These are phyloP conservation scores for Sminthurides aquaticus DNA, from an alignment of 2,888 invertebrate species.

Conservation along the genomic window DNA sequence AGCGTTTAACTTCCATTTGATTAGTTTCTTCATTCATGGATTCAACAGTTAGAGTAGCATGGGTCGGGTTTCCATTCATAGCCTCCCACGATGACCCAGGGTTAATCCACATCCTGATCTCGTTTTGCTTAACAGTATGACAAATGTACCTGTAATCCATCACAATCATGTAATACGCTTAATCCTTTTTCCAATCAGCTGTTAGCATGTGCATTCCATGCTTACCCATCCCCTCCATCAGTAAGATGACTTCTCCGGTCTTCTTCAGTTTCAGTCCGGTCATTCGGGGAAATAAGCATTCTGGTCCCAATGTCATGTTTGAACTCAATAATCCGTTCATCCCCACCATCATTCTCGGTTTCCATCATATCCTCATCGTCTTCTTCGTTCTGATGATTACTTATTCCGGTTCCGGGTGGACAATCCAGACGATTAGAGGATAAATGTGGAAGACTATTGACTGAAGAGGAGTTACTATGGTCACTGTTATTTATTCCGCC, in stretches of 20 bases:
- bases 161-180: background rate
- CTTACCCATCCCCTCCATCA: constrained; percentile 22
- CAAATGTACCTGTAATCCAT: constrained; percentile 27
- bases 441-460: background rate
- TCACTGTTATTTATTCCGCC: background rate
- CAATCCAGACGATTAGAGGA: background rate
- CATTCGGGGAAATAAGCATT: constrained; percentile 15
- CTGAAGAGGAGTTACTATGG: constrained; percentile 2
- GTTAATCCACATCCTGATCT: constrained; percentile 36
- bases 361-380: constrained; percentile 8
- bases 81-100: constrained; percentile 24
- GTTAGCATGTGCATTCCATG: background rate
- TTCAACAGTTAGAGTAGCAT: constrained; percentile 63
- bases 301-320: background rate
- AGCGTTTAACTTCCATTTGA: constrained; percentile 27
- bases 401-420: background rate
- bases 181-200: background rate
- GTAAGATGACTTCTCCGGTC: constrained; percentile 22
- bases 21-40: constrained; percentile 55
- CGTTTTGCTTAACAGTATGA: constrained; percentile 28
- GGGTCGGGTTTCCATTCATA: constrained; percentile 51
- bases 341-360: constrained; percentile 11
- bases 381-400: background rate
- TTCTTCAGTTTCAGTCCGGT: constrained; percentile 21
- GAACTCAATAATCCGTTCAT: constrained; percentile 13